phyloP scores from a whole-genome alignment of 2,888 invertebrate genomes.

The Rutpela maculata region DNA sequence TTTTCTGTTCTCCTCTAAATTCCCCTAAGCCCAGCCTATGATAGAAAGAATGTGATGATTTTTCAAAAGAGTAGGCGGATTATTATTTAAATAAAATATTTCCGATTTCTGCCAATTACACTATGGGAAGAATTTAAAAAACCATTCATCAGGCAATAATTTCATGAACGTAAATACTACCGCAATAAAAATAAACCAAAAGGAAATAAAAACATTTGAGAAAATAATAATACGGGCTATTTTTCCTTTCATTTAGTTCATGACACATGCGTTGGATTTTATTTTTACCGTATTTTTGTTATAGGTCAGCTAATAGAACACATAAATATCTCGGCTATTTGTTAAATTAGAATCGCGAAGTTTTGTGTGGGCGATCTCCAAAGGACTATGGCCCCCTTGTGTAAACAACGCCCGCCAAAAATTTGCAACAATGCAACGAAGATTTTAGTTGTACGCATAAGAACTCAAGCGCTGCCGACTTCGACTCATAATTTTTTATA shows the following conservation, averaged over 20 bases:
- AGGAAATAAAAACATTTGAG: constrained; percentile 28
- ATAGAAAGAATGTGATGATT: neutral
- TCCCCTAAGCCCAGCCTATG: neutral
- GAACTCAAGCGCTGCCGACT: neutral
- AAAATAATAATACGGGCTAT: constrained; percentile 26
- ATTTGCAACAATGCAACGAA: neutral
- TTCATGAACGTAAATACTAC: constrained; percentile 33
- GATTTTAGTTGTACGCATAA: neutral
- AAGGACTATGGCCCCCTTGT: constrained; percentile 35
- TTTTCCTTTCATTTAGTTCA: constrained; percentile 32
- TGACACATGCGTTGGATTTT: constrained; percentile 30
- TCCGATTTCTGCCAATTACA: constrained; percentile 27
- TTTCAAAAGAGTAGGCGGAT: constrained; percentile 12
- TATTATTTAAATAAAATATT: constrained; percentile 27
- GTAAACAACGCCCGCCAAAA: neutral
- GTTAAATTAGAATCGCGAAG: constrained; percentile 25
- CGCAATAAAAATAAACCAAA: constrained; percentile 30
- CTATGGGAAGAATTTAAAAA: constrained; percentile 11
- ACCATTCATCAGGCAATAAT: constrained; percentile 29
- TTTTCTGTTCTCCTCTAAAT: neutral
- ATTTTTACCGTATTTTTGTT: constrained; percentile 41
- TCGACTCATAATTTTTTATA: too few relatives aligned
- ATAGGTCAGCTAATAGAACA: constrained; percentile 34
- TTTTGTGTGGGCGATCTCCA: constrained; percentile 29
- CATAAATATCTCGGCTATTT: constrained; percentile 37